Evolutionary conservation across 2,888 invertebrate genomes (phyloP).

Genomic region (Brachyptera putata): DNA sequence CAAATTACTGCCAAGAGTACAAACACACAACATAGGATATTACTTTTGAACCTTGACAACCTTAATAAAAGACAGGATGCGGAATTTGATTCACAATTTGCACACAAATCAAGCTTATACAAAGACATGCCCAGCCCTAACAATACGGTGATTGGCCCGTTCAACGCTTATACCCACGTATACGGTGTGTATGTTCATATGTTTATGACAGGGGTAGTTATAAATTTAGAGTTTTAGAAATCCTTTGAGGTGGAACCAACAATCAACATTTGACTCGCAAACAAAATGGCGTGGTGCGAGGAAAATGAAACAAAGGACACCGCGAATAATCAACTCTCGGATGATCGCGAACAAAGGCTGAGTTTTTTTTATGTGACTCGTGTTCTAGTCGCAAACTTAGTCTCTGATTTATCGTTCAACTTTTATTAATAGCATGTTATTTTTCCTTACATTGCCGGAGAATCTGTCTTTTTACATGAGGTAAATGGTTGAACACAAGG

Average conservation of each 20-base stretch:
- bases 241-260: constrained; percentile 17
- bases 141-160: constrained; percentile 2
- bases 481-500: neutral
- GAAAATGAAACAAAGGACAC: constrained; percentile 10
- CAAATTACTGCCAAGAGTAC: constrained; percentile 12
- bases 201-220: constrained; percentile 18
- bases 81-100: constrained; percentile 24
- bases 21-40: neutral
- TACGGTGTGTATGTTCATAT: neutral
- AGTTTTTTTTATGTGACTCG: neutral
- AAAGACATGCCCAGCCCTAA: neutral
- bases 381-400: neutral
- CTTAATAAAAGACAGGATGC: constrained; percentile 19
- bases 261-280: constrained; percentile 7
- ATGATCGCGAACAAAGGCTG: neutral
- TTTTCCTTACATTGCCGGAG: constrained; percentile 5
- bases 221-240: constrained; percentile 11
- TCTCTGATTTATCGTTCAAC: constrained; percentile 6
- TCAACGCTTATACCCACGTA: neutral
- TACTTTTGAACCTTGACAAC: constrained; percentile 6
- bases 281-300: neutral
- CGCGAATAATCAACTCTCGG: constrained; percentile 17
- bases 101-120: constrained; percentile 23
- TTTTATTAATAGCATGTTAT: constrained; percentile 20
- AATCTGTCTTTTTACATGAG: constrained; percentile 12